Conservation (phyloP, 1,140 invertebrate genomes). For the Drosophila aff. region DNA sequence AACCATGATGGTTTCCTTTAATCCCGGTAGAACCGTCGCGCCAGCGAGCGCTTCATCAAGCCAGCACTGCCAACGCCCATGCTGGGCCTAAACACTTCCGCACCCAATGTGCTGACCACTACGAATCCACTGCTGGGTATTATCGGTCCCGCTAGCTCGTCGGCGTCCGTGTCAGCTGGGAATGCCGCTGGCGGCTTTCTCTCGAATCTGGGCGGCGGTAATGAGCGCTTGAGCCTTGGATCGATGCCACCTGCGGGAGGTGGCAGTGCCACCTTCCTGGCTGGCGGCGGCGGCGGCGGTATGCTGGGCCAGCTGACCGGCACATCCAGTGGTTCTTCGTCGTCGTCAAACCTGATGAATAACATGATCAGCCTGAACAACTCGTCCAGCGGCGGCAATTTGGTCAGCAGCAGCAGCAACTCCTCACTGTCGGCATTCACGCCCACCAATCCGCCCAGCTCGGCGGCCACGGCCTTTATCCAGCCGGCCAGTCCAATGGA, state of each 20-base stretch:
- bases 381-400: conserved; percentile 78
- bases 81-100: conserved; percentile 83
- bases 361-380: conserved; percentile 67
- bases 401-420: conserved; percentile 72
- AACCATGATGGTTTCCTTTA: conserved; percentile 27
- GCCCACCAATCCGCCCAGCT: conserved; percentile 76
- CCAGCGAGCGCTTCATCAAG: conserved; percentile 92
- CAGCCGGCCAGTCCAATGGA: conserved; percentile 90
- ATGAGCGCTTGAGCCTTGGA: conserved; percentile 67
- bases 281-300: conserved; percentile 52
- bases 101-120: conserved; percentile 82
- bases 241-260: conserved; percentile 23
- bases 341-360: conserved; percentile 77
- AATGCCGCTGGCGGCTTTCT: conserved; percentile 58
- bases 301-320: conserved; percentile 56
- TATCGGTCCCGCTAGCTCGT: conserved; percentile 27
- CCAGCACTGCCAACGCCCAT: conserved; percentile 88
- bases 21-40: conserved; percentile 86
- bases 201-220: conserved; percentile 53
- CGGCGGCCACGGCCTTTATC: conserved; percentile 74
- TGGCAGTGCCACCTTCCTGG: conserved; percentile 62
- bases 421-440: conserved; percentile 79
- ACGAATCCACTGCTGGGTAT: conserved; percentile 68
- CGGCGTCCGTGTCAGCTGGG: conserved; percentile 29
- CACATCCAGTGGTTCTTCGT: conserved; percentile 60